Evolutionary conservation across 2,797 vertebrate genomes (phyloP).

Genomic region (Notoglanidium macrostoma): DNA sequence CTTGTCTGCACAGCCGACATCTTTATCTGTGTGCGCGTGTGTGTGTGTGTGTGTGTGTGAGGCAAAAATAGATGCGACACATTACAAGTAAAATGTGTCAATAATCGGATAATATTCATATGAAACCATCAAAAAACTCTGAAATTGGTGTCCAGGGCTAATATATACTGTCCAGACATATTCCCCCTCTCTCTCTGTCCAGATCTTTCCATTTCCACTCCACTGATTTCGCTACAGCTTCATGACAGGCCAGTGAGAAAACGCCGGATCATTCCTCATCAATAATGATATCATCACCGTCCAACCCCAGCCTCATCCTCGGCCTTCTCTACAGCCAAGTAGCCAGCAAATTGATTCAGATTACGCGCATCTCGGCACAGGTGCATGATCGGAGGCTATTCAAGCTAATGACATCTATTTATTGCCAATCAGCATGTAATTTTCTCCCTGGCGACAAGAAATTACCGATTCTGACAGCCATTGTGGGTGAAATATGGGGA

Average conservation of each 20-base stretch:
- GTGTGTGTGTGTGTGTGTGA: neutral
- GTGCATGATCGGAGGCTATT: slow-evolving; percentile 32
- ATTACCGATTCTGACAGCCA: slow-evolving; percentile 32
- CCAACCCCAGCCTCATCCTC: neutral
- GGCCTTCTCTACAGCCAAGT: slow-evolving; percentile 48
- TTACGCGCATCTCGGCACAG: slow-evolving; percentile 11
- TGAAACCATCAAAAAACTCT: neutral
- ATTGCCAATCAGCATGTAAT: slow-evolving; percentile 40
- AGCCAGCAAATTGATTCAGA: slow-evolving; percentile 46
- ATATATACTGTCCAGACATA: neutral
- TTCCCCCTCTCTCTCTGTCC: slow-evolving; percentile 12
- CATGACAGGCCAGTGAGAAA: slow-evolving; percentile 51
- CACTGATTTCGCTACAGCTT: slow-evolving; percentile 53
- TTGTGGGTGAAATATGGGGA: neutral
- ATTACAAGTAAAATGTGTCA: neutral
- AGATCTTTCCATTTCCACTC: slow-evolving; percentile 43
- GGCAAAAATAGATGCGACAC: neutral
- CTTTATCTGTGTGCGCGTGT: neutral
- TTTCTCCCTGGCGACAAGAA: slow-evolving; percentile 6
- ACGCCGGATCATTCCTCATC: slow-evolving; percentile 50
- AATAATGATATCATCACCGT: slow-evolving; percentile 10
- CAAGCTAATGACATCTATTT: slow-evolving; percentile 44
- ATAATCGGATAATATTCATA: neutral
- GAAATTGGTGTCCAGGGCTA: neutral
- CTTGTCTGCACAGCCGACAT: neutral